phyloP scores from a whole-genome alignment of 2,888 invertebrate species.

The Seladonia tumulorum region DNA sequence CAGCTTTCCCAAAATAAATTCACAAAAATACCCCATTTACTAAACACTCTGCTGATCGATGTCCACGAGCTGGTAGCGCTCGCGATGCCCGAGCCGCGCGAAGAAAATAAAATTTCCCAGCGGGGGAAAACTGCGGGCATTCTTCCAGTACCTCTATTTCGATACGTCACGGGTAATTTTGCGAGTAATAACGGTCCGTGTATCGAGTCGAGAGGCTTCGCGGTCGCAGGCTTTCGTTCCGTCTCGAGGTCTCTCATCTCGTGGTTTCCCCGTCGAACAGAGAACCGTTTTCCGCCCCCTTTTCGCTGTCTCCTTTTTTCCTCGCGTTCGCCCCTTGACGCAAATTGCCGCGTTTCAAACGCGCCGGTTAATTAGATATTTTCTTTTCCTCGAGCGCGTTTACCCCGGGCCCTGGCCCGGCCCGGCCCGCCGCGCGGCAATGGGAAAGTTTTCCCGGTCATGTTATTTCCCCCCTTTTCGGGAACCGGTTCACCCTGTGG shows the following conservation, averaged over 20 bases:
- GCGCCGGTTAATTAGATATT: slow-evolving; percentile 44
- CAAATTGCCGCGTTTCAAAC: slow-evolving; percentile 48
- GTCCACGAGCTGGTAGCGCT: too few species aligned
- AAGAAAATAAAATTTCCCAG: too few species aligned
- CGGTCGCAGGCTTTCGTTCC: not conserved
- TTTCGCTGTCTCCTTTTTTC: slow-evolving; percentile 3
- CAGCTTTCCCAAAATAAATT: too few species aligned
- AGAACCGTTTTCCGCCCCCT: not conserved
- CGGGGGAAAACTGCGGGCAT: not conserved
- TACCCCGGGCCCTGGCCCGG: not conserved
- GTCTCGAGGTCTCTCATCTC: not conserved
- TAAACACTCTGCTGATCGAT: too few species aligned
- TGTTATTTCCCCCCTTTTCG: not conserved
- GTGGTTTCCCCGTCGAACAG: not conserved
- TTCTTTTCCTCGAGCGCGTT: slow-evolving; percentile 33
- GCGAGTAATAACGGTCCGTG: slow-evolving; percentile 28
- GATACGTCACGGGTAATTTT: not conserved
- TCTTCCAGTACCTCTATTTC: not conserved
- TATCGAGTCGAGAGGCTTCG: not conserved
- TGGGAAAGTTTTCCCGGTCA: not conserved
- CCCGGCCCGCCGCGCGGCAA: not conserved
- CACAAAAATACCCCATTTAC: too few species aligned
- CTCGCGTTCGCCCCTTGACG: slow-evolving; percentile 27
- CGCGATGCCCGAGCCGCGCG: too few species aligned
- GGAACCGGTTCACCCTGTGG: not conserved